Percentiles rank a stretch among this genome's conserved stretches.
Conservation (phyloP, 2,888 invertebrate species). For the Plebejus melissa region DNA sequence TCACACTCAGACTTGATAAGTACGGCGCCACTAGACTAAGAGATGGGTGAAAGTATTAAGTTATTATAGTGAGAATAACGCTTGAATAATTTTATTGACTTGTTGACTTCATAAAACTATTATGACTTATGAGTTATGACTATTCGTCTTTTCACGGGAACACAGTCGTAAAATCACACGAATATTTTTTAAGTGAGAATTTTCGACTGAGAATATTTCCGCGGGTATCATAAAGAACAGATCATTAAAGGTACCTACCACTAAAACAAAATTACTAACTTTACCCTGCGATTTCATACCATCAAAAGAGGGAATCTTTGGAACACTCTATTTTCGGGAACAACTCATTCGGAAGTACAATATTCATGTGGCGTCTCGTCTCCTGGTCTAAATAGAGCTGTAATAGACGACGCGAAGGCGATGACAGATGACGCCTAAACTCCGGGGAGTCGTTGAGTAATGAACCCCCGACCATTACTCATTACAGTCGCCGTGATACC, state of each 20-base stretch:
- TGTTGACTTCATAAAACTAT: constrained; percentile 11
- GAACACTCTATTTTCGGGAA: not conserved
- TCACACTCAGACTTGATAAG: constrained; percentile 38
- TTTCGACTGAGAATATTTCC: not conserved
- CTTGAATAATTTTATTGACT: constrained; percentile 5
- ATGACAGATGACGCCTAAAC: constrained; percentile 66
- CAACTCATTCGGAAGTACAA: constrained; percentile 4
- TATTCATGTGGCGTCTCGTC: constrained; percentile 17
- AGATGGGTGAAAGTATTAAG: not conserved
- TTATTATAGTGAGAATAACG: not conserved
- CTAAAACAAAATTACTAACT: not conserved
- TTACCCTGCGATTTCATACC: not conserved
- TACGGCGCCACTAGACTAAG: constrained; percentile 24
- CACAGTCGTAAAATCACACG: not conserved
- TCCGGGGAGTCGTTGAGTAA: constrained; percentile 65
- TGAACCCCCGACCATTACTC: constrained; percentile 55
- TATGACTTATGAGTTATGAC: not conserved
- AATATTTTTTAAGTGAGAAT: not conserved
- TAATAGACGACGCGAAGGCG: constrained; percentile 43
- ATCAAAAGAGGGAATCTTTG: not conserved
- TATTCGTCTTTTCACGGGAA: not conserved
- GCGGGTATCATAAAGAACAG: no score
- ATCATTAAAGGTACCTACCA: not conserved
- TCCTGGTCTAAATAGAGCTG: constrained; percentile 36
- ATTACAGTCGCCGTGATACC: constrained; percentile 40